Conservation (phyloP, 2,888 invertebrate genomes). For the Metopia argyrocephala region DNA sequence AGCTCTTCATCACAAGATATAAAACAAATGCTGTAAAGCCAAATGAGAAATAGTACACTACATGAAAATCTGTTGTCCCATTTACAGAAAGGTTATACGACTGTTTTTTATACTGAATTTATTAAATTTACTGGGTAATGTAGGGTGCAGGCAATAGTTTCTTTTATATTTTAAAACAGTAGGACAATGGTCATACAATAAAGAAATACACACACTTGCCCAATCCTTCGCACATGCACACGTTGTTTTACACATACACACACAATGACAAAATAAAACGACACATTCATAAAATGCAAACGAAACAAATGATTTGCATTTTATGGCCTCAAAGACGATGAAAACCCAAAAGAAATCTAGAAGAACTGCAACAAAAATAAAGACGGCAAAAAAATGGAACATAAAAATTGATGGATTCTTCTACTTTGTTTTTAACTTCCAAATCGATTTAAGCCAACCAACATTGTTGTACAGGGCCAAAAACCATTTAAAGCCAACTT, state of each 20-base stretch:
- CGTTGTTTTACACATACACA: background rate
- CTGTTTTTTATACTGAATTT: no score
- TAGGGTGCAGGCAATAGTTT: constrained; percentile 9
- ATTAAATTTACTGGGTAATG: background rate
- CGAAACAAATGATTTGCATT: constrained; percentile 60
- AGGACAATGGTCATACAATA: constrained; percentile 55
- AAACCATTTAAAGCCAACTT: constrained; percentile 13
- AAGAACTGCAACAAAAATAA: background rate
- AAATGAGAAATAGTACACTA: no score
- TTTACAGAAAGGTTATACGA: no score
- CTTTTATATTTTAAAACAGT: background rate
- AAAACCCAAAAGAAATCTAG: constrained; percentile 14
- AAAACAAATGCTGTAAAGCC: no score
- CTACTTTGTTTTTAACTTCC: constrained; percentile 10
- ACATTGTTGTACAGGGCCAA: constrained; percentile 4
- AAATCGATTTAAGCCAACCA: constrained; percentile 30
- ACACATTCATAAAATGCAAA: background rate
- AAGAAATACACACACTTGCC: background rate
- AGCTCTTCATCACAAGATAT: no score
- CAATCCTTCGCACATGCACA: background rate
- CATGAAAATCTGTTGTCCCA: no score
- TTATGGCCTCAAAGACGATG: constrained; percentile 52
- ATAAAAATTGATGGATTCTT: constrained; percentile 64
- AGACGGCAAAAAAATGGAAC: constrained; percentile 28
- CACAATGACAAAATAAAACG: background rate